phyloP scores from a whole-genome alignment of 1,140 invertebrate genomes.

The Platorchestia sp. region DNA sequence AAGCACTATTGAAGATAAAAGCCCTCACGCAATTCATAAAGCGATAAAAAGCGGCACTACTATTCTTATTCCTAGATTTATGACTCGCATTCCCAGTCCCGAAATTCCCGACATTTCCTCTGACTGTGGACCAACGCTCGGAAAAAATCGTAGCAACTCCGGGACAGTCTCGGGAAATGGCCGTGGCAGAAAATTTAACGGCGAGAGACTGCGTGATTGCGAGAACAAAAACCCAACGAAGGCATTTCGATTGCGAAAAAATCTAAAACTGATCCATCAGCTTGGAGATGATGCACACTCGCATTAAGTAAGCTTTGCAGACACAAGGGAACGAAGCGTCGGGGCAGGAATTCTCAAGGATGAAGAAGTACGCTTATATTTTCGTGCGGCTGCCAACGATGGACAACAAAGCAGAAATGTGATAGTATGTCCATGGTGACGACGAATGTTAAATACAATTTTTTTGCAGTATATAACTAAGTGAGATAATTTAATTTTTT shows the following conservation, averaged over 20 bases:
- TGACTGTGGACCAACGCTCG: background rate
- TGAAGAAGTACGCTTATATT: background rate
- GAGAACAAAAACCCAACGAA: background rate
- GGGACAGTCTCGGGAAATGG: background rate
- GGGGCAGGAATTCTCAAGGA: background rate
- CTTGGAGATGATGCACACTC: background rate
- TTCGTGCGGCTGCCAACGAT: background rate
- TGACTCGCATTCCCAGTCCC: background rate
- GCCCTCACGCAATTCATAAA: background rate
- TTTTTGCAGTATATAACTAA: background rate
- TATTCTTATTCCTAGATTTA: background rate
- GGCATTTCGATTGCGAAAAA: background rate
- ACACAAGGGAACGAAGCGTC: background rate
- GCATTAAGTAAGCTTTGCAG: background rate
- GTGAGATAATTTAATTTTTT: background rate
- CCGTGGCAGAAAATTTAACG: background rate
- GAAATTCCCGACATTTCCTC: background rate
- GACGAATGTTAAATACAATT: background rate
- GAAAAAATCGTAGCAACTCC: background rate
- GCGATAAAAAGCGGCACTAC: background rate
- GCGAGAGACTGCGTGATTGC: background rate
- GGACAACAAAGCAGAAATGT: background rate
- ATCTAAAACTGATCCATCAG: background rate
- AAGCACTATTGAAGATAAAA: constrained; percentile 2
- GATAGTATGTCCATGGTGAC: background rate